Evolutionary conservation across 2,113 vertebrate genomes (phyloP), one percentile per base, ranked within the genome.

Genomic region (Brachyhypopomus gauderio): DNA sequence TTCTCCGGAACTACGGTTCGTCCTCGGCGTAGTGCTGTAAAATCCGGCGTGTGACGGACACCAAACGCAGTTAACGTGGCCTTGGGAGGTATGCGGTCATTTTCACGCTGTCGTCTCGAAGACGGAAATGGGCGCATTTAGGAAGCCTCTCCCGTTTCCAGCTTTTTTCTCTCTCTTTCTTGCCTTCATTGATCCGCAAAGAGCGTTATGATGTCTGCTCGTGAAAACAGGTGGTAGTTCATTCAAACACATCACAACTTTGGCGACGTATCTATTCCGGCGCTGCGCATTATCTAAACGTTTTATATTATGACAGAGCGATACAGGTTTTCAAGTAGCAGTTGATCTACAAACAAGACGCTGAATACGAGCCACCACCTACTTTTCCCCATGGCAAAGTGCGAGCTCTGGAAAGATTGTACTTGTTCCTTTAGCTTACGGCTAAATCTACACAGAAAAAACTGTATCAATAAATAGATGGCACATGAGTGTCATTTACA

Each of bases 321-420:
- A 45, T 22, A 20, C 69, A 52, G 38, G 71, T 72, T 66, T 67
- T 52, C 9, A 22, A 22, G 23, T 79, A 89, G 38, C 48, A 88
- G 89, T 85, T 79, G 59, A 52, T 80, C 63, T 72, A 72, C 81
- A 78, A 56, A 75, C 63, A 88, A 84, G 27, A 80, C 71, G 73
- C 78, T 56, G 74, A 23, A 5, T 71, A 8, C 56, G 66, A 87
- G 85, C 85, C 84, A 86, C 82, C 87, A 87, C 86, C 87, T 87
- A 87, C 83, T 89, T 82, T 86, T 52, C 73, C 70, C 12, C 63
- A 17, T 12, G 60, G 30, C 38, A 71, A 84, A 86, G 72, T 80
- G 77, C 55, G 36, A 78, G 34, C 55, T 66, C 9, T 4, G n/a
- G 59, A 77, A 78, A 25, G 36, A 17, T 34, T 48, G 83, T 83